Evolutionary conservation across 2,888 invertebrate genomes (phyloP).

Genomic region (Tribolium freemani): DNA sequence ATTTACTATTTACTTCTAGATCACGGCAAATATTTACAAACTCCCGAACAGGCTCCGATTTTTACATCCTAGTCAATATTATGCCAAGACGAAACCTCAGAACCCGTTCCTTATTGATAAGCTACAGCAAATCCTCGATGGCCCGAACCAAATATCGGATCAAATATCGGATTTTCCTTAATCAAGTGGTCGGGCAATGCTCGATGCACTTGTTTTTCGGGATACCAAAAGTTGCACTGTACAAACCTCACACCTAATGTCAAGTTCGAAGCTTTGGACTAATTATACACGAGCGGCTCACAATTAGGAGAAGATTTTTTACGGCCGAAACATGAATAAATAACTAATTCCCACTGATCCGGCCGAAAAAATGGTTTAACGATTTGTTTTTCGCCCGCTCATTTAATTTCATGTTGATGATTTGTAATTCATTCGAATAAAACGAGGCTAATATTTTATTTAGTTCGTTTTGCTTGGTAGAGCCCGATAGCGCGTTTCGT

Average conservation of each 20-base stretch:
- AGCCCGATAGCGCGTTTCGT: conserved; percentile 34
- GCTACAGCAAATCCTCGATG: not conserved
- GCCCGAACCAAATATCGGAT: too few species aligned
- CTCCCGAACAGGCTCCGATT: not conserved
- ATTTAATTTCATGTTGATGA: conserved; percentile 31
- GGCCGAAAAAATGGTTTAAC: conserved; percentile 23
- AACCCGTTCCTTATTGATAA: not conserved
- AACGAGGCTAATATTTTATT: conserved; percentile 38
- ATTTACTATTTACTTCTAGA: conserved; percentile 31
- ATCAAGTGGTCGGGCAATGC: too few species aligned
- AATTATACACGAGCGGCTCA: not conserved
- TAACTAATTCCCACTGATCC: conserved; percentile 6
- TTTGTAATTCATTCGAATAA: conserved; percentile 34
- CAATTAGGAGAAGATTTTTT: conserved; percentile 8
- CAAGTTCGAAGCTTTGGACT: too few species aligned
- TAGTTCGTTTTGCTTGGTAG: conserved; percentile 35
- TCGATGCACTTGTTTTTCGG: too few species aligned
- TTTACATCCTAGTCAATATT: conserved; percentile 5
- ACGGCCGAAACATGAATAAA: conserved; percentile 10
- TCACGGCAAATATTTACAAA: conserved; percentile 5
- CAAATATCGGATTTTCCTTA: too few species aligned
- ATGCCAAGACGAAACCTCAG: not conserved
- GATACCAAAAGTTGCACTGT: not conserved
- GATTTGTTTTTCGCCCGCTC: conserved; percentile 31
- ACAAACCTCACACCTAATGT: not conserved